phyloP scores from a whole-genome alignment of 2,797 vertebrate species.

The Setipinna tenuifilis region DNA sequence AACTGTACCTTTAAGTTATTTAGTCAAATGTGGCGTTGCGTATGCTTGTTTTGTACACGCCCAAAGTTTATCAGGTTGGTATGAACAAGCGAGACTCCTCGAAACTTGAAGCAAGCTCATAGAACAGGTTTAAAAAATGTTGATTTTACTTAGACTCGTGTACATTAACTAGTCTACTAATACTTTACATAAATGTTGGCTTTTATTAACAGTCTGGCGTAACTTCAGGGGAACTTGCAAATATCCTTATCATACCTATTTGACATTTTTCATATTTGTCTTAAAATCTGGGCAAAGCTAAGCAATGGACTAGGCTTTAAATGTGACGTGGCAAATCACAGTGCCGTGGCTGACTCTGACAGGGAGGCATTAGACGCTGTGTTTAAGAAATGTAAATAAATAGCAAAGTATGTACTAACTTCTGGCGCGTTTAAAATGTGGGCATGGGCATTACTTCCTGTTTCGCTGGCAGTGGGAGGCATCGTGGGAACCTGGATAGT shows the following conservation, averaged over 20 bases:
- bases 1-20: neutral
- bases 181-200: no score
- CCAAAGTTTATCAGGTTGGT: neutral
- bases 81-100: no score
- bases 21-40: neutral
- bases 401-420: neutral
- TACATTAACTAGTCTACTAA: no score
- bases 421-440: conserved; percentile 62
- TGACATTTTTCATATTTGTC: neutral
- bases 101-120: neutral
- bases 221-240: no score
- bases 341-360: no score
- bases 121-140: no score
- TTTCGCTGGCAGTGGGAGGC: conserved; percentile 64
- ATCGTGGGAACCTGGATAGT: conserved; percentile 70
- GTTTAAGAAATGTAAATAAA: neutral
- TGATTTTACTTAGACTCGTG: no score
- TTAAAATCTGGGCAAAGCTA: neutral
- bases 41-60: neutral
- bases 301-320: neutral
- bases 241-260: neutral
- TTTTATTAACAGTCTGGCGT: no score
- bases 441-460: conserved; percentile 72
- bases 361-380: neutral
- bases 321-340: neutral